Conservation (phyloP, 2,113 vertebrate genomes). For the Ondatra zibethicus region DNA sequence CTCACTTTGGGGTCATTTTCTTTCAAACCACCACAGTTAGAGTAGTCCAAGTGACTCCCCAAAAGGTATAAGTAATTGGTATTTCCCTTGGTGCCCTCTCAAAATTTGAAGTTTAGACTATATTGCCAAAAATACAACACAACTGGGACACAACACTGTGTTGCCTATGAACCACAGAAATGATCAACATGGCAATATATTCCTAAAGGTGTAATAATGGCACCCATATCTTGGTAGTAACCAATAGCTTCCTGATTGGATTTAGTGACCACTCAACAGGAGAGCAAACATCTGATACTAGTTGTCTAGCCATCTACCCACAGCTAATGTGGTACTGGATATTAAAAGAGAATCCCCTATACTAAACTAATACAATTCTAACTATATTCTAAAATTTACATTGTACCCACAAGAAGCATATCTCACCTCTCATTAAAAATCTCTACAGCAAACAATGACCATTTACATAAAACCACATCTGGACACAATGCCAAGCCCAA, state of each 20-base stretch:
- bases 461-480: neutral
- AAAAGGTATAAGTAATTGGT: too few relatives aligned
- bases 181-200: neutral
- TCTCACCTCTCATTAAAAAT: neutral
- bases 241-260: neutral
- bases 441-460: neutral
- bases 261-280: neutral
- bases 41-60: too few relatives aligned
- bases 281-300: neutral
- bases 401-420: neutral
- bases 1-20: too few relatives aligned
- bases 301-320: neutral
- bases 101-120: too few relatives aligned
- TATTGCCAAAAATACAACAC: neutral
- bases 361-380: neutral
- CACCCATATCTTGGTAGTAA: neutral
- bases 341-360: neutral
- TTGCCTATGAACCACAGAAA: neutral
- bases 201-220: too few relatives aligned
- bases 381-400: neutral
- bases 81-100: too few relatives aligned
- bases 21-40: too few relatives aligned
- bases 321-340: neutral
- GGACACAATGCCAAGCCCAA: neutral
- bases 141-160: neutral